These are phyloP conservation scores for Nannobrachium achirus DNA, from an alignment of 2,113 vertebrate genomes.

Conservation along the genomic window DNA sequence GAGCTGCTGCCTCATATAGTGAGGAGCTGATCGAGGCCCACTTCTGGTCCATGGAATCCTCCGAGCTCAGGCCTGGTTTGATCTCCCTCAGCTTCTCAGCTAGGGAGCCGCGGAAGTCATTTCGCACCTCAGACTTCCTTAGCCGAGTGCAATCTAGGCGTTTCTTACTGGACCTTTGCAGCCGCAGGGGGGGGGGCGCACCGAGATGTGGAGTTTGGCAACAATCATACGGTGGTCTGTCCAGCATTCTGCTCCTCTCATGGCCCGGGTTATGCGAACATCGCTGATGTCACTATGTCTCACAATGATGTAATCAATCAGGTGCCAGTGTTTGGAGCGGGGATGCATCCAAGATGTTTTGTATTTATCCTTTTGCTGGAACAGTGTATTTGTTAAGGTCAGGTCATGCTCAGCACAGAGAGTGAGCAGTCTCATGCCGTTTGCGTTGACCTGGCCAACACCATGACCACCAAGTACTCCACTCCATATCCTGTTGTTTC, in stretches of 20 bases:
- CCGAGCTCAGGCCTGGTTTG: neutral
- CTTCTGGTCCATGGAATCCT: neutral
- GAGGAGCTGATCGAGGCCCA: neutral
- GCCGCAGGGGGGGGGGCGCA: too few species aligned
- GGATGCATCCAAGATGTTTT: too few species aligned
- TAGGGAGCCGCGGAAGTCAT: neutral
- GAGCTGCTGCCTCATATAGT: neutral
- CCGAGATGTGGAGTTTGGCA: too few species aligned
- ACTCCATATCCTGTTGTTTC: neutral
- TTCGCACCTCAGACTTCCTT: neutral
- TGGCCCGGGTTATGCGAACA: too few species aligned
- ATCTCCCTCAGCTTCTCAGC: neutral
- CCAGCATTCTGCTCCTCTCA: too few species aligned
- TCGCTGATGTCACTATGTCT: too few species aligned
- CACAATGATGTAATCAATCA: too few species aligned
- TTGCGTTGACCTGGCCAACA: neutral
- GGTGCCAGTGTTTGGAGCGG: too few species aligned
- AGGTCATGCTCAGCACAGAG: neutral
- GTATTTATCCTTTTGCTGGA: too few species aligned
- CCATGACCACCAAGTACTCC: neutral
- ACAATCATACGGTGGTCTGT: too few species aligned
- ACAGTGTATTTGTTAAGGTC: neutral
- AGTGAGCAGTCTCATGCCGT: neutral
- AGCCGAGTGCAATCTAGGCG: too few species aligned
- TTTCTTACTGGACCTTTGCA: too few species aligned